Evolutionary conservation across 2,888 invertebrate species (phyloP).

Genomic region (Melipona beecheii): DNA sequence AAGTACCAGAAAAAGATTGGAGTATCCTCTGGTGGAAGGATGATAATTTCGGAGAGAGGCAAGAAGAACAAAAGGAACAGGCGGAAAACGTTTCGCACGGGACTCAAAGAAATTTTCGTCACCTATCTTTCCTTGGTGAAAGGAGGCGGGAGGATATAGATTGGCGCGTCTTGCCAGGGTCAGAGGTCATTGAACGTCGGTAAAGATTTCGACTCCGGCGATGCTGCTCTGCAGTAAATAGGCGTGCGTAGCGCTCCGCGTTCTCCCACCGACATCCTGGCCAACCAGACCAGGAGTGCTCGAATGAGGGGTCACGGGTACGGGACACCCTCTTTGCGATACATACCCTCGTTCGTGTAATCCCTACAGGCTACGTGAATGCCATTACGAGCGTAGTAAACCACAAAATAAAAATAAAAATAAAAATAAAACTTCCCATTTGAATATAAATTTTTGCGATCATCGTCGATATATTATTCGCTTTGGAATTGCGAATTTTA

Average conservation of each 20-base stretch:
- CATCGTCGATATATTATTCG: neutral
- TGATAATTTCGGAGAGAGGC: neutral
- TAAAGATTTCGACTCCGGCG: conserved; percentile 80
- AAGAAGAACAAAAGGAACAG: conserved; percentile 34
- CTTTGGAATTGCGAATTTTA: neutral
- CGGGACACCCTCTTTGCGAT: conserved; percentile 57
- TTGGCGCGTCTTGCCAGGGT: conserved; percentile 80
- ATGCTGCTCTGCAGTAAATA: conserved; percentile 67
- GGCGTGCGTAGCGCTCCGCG: conserved; percentile 52
- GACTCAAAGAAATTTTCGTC: conserved; percentile 62
- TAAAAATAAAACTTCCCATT: neutral
- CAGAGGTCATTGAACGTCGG: conserved; percentile 84
- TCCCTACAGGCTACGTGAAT: conserved; percentile 57
- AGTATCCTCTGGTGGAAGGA: neutral
- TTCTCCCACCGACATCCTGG: conserved; percentile 46
- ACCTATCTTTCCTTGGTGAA: neutral
- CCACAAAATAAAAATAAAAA: conserved; percentile 43
- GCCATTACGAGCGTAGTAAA: conserved; percentile 56
- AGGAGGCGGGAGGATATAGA: conserved; percentile 28
- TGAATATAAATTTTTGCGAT: conserved; percentile 11
- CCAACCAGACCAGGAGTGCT: conserved; percentile 32
- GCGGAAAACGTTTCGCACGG: conserved; percentile 47
- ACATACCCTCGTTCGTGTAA: conserved; percentile 55
- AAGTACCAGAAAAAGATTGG: neutral
- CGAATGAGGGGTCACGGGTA: conserved; percentile 55